Evolutionary conservation across 2,797 vertebrate species (phyloP).

Genomic region (Sebastolobus alascanus): DNA sequence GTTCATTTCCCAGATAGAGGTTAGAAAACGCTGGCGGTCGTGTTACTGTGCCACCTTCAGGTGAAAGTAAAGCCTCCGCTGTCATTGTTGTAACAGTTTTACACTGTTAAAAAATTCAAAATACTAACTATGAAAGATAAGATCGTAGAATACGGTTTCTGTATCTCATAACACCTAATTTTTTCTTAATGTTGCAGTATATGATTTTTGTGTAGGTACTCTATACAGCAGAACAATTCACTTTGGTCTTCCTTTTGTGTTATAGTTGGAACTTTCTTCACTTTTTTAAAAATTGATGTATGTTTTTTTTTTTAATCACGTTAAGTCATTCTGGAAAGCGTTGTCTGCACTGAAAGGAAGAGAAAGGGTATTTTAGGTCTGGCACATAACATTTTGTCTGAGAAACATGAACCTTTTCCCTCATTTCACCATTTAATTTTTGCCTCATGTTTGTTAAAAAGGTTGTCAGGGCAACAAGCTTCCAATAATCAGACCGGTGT

Average conservation of each 20-base stretch:
- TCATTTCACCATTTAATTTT: constrained; percentile 40
- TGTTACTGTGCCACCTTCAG: constrained; percentile 24
- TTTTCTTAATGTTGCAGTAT: constrained; percentile 31
- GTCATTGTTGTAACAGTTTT: constrained; percentile 7
- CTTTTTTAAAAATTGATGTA: neutral
- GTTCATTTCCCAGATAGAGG: constrained; percentile 17
- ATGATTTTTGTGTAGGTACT: neutral
- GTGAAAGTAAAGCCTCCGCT: constrained; percentile 29
- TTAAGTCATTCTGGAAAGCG: constrained; percentile 45
- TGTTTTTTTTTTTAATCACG: constrained; percentile 31
- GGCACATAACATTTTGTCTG: constrained; percentile 27
- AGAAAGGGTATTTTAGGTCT: constrained; percentile 49
- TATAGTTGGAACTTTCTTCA: constrained; percentile 65
- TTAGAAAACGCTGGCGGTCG: constrained; percentile 38
- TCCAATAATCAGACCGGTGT: constrained; percentile 52
- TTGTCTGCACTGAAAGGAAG: constrained; percentile 66
- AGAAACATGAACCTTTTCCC: constrained; percentile 34
- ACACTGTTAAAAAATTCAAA: constrained; percentile 1
- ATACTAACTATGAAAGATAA: constrained; percentile 8
- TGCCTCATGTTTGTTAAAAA: constrained; percentile 40
- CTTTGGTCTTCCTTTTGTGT: constrained; percentile 71
- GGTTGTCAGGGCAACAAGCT: constrained; percentile 68
- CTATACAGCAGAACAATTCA: constrained; percentile 57
- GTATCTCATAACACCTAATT: constrained; percentile 7
- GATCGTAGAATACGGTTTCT: constrained; percentile 15